Percentiles rank a stretch among this genome's conserved stretches.
Evolutionary conservation across 2,888 invertebrate species (phyloP).

Genomic region (Orthonychiurus folsomi): DNA sequence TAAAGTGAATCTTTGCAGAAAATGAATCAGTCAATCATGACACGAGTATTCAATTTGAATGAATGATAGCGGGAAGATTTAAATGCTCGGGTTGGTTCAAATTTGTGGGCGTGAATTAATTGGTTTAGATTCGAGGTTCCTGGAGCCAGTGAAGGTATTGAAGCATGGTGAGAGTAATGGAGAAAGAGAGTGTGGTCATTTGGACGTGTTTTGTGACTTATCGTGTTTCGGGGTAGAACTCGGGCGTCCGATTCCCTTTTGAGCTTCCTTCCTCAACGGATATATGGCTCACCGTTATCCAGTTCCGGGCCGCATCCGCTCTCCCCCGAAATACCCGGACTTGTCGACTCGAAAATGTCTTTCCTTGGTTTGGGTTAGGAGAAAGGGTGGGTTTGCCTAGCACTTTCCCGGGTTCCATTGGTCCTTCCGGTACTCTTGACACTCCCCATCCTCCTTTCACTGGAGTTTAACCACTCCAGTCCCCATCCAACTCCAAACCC

Average conservation of each 20-base stretch:
- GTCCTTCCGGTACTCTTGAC: slow-evolving; percentile 41
- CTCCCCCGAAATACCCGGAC: slow-evolving; percentile 38
- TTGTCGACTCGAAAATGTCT: slow-evolving; percentile 34
- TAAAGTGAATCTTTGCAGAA: too few species aligned
- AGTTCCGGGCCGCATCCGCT: slow-evolving; percentile 41
- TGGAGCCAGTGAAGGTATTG: too few species aligned
- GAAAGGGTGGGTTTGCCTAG: slow-evolving; percentile 41
- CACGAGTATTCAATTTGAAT: too few species aligned
- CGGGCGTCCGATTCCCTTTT: slow-evolving; percentile 41
- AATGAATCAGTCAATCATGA: too few species aligned
- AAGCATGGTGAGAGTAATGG: slow-evolving; percentile 21
- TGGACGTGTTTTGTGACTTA: slow-evolving; percentile 36
- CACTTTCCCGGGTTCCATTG: slow-evolving; percentile 41
- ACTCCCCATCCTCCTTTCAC: slow-evolving; percentile 40
- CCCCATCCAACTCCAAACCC: slow-evolving; percentile 28
- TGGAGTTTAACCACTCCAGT: slow-evolving; percentile 25
- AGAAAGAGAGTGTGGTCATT: slow-evolving; percentile 37
- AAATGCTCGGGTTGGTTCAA: too few species aligned
- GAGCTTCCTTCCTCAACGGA: slow-evolving; percentile 41
- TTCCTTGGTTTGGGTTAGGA: slow-evolving; percentile 12
- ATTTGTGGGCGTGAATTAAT: too few species aligned
- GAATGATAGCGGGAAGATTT: too few species aligned
- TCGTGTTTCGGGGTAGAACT: slow-evolving; percentile 40
- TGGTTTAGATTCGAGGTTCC: too few species aligned
- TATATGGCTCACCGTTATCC: slow-evolving; percentile 41